Conservation (phyloP, 1,140 invertebrate species). For the Drosophila yakuba region DNA sequence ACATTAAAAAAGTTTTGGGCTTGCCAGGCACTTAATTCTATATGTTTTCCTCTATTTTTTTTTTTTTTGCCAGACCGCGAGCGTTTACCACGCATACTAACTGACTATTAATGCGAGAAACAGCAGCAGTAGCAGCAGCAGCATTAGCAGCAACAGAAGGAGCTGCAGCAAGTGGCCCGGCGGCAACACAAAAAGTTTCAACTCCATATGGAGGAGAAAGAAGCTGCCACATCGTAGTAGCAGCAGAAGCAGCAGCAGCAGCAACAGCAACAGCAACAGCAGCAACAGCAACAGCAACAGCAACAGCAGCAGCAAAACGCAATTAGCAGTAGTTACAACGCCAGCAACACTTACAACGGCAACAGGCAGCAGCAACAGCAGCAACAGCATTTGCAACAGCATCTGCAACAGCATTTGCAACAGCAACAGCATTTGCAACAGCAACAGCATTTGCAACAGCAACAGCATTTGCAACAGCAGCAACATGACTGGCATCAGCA, state of each 20-base stretch:
- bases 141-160: not conserved
- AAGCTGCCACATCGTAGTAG: constrained; percentile 5
- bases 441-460: constrained; percentile 4
- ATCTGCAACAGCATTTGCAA: constrained; percentile 28
- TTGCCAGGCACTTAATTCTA: constrained; percentile 37
- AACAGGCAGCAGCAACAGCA: constrained; percentile 25
- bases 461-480: constrained; percentile 32
- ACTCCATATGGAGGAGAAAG: constrained; percentile 37
- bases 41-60: constrained; percentile 7
- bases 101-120: constrained; percentile 65
- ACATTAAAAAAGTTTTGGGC: constrained; percentile 52
- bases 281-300: constrained; percentile 26
- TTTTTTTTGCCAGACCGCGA: constrained; percentile 25
- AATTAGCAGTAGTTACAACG: constrained; percentile 45
- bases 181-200: constrained; percentile 35
- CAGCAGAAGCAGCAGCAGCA: constrained; percentile 22
- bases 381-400: not conserved
- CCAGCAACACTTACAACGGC: constrained; percentile 30
- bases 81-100: constrained; percentile 74
- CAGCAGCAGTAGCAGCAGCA: not conserved
- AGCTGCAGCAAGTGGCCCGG: constrained; percentile 10
- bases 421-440: constrained; percentile 8
- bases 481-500: constrained; percentile 26
- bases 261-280: constrained; percentile 17
- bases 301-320: constrained; percentile 36